These are phyloP conservation scores for Drosophila baimaii DNA, from an alignment of 1,140 invertebrate genomes.

Conservation along the genomic window DNA sequence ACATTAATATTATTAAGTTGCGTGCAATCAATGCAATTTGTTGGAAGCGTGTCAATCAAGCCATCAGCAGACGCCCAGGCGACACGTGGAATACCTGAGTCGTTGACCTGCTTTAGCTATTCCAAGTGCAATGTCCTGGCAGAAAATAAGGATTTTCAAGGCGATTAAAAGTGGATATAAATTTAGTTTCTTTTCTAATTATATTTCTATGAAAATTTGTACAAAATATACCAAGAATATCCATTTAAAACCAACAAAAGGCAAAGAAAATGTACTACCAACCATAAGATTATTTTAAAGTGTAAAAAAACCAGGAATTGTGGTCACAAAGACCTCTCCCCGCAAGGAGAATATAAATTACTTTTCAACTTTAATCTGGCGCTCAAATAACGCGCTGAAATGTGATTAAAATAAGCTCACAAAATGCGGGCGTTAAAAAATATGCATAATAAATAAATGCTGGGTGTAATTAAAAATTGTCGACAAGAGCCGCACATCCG, in stretches of 20 bases:
- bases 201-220: too few relatives aligned
- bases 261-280: too few relatives aligned
- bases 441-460: constrained; percentile 69
- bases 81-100: constrained; percentile 15
- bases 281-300: neutral
- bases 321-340: neutral
- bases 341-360: constrained; percentile 45
- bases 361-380: constrained; percentile 42
- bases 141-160: neutral
- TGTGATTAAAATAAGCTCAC: constrained; percentile 36
- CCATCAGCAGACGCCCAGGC: constrained; percentile 3
- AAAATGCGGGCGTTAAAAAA: constrained; percentile 48
- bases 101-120: neutral
- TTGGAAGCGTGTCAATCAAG: constrained; percentile 55
- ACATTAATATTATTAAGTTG: constrained; percentile 74
- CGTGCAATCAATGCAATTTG: constrained; percentile 76
- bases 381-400: constrained; percentile 25
- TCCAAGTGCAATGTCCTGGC: neutral
- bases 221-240: neutral
- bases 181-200: neutral
- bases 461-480: constrained; percentile 64
- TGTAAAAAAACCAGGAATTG: neutral
- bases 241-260: neutral
- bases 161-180: neutral
- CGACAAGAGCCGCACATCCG: constrained; percentile 46